Conservation (phyloP, 2,113 vertebrate genomes). For the Strigops habroptila region DNA sequence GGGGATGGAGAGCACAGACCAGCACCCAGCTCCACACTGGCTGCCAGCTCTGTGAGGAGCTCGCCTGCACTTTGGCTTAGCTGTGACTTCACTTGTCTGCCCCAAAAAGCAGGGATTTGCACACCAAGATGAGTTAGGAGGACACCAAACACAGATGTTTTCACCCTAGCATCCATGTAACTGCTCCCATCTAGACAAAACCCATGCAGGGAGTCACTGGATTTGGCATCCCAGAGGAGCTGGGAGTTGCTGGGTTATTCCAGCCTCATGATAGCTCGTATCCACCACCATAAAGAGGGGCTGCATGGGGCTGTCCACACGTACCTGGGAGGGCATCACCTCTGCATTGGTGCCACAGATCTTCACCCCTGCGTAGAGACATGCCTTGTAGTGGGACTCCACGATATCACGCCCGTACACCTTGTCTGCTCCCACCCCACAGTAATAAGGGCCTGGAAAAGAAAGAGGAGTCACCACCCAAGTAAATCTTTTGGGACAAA, state of each 20-base stretch:
- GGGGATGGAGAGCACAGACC: rapidly evolving
- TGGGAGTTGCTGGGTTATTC: neutral
- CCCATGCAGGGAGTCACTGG: rapidly evolving
- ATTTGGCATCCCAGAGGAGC: neutral
- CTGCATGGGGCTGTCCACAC: neutral
- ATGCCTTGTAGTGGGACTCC: conserved; percentile 83
- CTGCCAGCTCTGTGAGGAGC: neutral
- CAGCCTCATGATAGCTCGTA: rapidly evolving
- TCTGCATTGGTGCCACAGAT: conserved; percentile 80
- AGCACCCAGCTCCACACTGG: rapidly evolving
- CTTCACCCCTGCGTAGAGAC: conserved; percentile 78
- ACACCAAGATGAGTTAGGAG: rapidly evolving
- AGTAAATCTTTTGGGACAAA: neutral
- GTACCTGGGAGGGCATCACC: conserved; percentile 83
- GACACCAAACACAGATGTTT: neutral
- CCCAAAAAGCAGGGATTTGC: neutral
- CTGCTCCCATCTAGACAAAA: neutral
- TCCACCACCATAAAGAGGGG: neutral
- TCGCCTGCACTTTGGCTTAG: rapidly evolving
- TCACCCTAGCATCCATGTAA: neutral
- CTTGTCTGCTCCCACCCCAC: conserved; percentile 81
- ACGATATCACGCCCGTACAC: conserved; percentile 83
- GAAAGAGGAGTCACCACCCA: neutral
- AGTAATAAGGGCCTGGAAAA: conserved; percentile 85
- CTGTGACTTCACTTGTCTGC: neutral